A percentile compares a stretch with the other conserved stretches of the same genome.
Evolutionary conservation across 2,888 invertebrate species (phyloP).

Genomic region (Listrodromus nycthemerus): DNA sequence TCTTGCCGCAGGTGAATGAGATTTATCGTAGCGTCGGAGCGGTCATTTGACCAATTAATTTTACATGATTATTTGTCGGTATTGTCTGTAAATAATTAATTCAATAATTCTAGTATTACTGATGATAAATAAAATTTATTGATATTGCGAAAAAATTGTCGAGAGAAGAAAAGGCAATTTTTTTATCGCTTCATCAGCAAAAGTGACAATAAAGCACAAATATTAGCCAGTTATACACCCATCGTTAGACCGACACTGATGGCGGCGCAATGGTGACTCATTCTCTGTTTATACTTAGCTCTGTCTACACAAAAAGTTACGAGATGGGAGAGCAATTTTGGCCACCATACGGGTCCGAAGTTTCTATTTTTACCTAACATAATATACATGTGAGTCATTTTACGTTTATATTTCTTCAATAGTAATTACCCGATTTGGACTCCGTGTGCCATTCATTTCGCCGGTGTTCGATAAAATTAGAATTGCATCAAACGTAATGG

Average conservation of each 20-base stretch:
- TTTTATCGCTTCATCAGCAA: not conserved
- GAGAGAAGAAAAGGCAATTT: not conserved
- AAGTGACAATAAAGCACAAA: slow-evolving; percentile 19
- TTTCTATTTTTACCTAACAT: slow-evolving; percentile 21
- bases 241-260: slow-evolving; percentile 8
- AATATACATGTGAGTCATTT: slow-evolving; percentile 1
- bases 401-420: slow-evolving; percentile 1
- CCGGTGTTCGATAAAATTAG: not conserved
- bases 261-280: slow-evolving; percentile 43
- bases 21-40: not conserved
- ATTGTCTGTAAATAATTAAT: slow-evolving; percentile 19
- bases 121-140: slow-evolving; percentile 1
- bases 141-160: not conserved
- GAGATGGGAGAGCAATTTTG: slow-evolving; percentile 35
- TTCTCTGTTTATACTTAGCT: slow-evolving; percentile 19
- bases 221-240: slow-evolving; percentile 5
- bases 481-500: too few relatives aligned
- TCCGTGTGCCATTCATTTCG: not conserved
- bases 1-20: not conserved
- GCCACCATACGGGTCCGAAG: not conserved
- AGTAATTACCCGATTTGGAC: not conserved
- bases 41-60: slow-evolving; percentile 17
- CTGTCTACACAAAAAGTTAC: slow-evolving; percentile 28
- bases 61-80: slow-evolving; percentile 47
- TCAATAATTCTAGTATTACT: slow-evolving; percentile 26